These are phyloP conservation scores for Paracanthobrama guichenoti DNA, from an alignment of 2,113 vertebrate genomes.

Conservation along the genomic window DNA sequence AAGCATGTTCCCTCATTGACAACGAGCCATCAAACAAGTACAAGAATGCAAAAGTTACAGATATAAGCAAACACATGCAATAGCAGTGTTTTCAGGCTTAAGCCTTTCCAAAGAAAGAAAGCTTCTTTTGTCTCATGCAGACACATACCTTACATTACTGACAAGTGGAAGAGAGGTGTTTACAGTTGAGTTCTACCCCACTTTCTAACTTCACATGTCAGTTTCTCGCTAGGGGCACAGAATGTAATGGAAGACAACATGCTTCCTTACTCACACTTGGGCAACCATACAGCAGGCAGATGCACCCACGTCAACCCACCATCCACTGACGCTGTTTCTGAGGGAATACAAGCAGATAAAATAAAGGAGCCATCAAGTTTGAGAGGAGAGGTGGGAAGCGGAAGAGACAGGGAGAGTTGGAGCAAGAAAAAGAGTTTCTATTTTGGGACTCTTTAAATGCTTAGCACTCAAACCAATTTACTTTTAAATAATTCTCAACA, in stretches of 20 bases:
- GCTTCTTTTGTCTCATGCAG: background rate
- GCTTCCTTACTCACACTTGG: conserved; percentile 46
- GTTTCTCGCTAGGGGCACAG: conserved; percentile 37
- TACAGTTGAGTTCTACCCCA: conserved; percentile 39
- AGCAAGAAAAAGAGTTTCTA: conserved; percentile 25
- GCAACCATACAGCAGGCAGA: conserved; percentile 31
- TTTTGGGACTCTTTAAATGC: conserved; percentile 49
- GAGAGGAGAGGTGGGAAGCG: background rate
- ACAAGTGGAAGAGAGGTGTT: conserved; percentile 36
- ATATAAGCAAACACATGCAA: background rate
- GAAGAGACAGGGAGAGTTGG: background rate
- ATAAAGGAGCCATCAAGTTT: conserved; percentile 52
- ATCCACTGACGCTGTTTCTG: conserved; percentile 16
- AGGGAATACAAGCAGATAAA: conserved; percentile 30
- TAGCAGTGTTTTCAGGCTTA: background rate
- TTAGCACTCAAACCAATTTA: conserved; percentile 36
- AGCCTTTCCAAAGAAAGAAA: background rate
- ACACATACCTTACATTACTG: conserved; percentile 2
- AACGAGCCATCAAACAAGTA: background rate
- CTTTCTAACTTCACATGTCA: conserved; percentile 25
- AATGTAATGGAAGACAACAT: conserved; percentile 51
- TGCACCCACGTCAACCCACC: conserved; percentile 41
- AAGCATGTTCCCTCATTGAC: background rate
- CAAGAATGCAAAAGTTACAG: background rate
- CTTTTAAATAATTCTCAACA: conserved; percentile 49